A percentile compares a stretch with the other conserved stretches of the same genome.
phyloP scores from a whole-genome alignment of 1,140 invertebrate genomes.

The Drosophila persimilis region DNA sequence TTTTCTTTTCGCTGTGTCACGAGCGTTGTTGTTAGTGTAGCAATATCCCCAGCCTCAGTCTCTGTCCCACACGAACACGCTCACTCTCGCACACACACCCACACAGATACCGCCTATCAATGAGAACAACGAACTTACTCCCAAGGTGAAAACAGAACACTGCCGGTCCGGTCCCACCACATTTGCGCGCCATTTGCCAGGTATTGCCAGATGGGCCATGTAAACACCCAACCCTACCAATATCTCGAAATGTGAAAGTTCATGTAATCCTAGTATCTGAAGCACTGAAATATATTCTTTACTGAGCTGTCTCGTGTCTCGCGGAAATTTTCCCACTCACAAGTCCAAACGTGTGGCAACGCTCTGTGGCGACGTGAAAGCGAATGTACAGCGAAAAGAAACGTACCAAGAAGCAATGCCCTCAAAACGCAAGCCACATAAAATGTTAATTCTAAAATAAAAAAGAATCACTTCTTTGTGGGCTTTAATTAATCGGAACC shows the following conservation, averaged over 20 bases:
- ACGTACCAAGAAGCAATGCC: constrained; percentile 68
- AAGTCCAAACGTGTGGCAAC: constrained; percentile 65
- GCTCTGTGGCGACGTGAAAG: constrained; percentile 64
- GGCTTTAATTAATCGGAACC: neutral
- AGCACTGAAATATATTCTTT: neutral
- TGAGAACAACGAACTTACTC: constrained; percentile 77
- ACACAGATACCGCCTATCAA: constrained; percentile 50
- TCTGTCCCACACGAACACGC: constrained; percentile 36
- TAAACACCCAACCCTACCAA: constrained; percentile 12
- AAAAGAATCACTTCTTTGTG: constrained; percentile 27
- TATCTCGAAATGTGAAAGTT: neutral
- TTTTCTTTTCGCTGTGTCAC: constrained; percentile 76
- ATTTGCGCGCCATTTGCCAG: constrained; percentile 69
- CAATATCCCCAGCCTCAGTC: constrained; percentile 68
- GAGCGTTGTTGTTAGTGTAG: constrained; percentile 51
- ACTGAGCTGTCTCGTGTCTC: neutral
- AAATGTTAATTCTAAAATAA: constrained; percentile 27
- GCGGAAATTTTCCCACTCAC: constrained; percentile 15
- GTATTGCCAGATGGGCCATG: constrained; percentile 36
- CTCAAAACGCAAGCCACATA: constrained; percentile 39
- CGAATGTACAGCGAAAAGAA: constrained; percentile 63
- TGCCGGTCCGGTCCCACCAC: constrained; percentile 65
- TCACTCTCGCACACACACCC: constrained; percentile 13
- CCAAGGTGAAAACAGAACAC: constrained; percentile 53
- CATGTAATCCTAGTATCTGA: no score